Base-by-base conservation (phyloP, 1,140 invertebrate genomes). In the Colletes gigas region DNA sequence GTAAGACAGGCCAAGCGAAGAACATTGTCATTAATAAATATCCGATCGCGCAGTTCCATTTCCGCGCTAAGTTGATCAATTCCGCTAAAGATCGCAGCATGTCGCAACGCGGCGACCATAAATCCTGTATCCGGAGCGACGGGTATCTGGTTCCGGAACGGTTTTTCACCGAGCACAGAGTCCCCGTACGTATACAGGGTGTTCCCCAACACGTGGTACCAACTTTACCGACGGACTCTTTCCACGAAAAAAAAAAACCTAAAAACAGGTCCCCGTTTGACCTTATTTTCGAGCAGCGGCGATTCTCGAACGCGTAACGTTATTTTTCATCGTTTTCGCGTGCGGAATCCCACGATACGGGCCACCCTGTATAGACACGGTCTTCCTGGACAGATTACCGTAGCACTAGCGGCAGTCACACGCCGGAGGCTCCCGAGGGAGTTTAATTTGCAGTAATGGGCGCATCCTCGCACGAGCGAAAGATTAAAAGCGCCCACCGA, bases 371-470 rank as follows among this genome's bases (percentile, higher is more conserved):
- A 30, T 30, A 30, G 30, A 30, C 68, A 57, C 63, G 41, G 57
- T 73, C 68, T 72, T 83, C 72, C 72, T 83, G 85, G 85, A 87
- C 85, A 87, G 85, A 87, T 87, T 87, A 86, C 85, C 76, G 73
- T 83, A 66, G 81, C 84, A 72, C 85, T 70, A 70, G 57, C 54
- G 75, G 78, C 74, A 87, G 83, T 88, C 87, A 86, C 86, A 88
- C 80, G 73, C 78, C 72, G 63, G 86, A 63, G 81, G 78, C 70
- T 87, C 88, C 72, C 84, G 81, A 74, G 83, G 77, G 86, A 88
- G 88, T 90, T 89, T 89, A 90, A 90, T 90, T 89, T 90, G 88
- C 86, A 89, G 88, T 90, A 89, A 90, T 90, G 88, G 86, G 89
- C 78, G 85, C 85, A 86, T 88, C 80, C 87, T 88, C 82, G 82